These are phyloP conservation scores for Columba livia DNA, from an alignment of 2,113 vertebrate species.

Conservation along the genomic window DNA sequence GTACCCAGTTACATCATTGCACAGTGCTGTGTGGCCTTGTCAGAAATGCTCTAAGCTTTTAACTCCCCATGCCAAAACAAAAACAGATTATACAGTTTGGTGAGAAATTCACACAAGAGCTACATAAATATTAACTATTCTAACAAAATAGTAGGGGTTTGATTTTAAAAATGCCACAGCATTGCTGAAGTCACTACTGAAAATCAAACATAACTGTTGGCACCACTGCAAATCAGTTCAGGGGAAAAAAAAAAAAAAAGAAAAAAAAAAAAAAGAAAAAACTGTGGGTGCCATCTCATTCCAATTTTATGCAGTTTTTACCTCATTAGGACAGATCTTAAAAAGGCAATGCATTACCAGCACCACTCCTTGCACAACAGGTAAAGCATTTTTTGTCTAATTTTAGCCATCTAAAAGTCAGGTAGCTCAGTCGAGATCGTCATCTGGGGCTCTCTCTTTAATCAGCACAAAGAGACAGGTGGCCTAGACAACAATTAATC, in stretches of 20 bases:
- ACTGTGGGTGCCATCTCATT: neutral
- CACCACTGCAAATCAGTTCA: neutral
- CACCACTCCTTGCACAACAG: neutral
- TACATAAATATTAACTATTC: neutral
- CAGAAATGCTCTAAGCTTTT: neutral
- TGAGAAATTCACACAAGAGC: neutral
- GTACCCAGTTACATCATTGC: neutral
- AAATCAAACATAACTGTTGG: neutral
- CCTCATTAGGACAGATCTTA: neutral
- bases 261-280: neutral
- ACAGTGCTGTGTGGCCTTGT: neutral
- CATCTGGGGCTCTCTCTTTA: neutral
- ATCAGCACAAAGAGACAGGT: slow-evolving; percentile 33
- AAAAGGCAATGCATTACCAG: neutral
- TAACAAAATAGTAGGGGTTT: neutral
- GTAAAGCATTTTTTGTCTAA: neutral
- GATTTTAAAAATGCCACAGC: neutral
- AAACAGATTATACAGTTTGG: neutral
- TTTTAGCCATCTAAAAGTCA: neutral
- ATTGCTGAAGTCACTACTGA: neutral
- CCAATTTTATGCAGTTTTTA: neutral
- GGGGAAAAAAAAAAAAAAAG: neutral
- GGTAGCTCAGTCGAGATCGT: neutral
- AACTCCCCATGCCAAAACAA: neutral
- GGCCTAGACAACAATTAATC: slow-evolving; percentile 34